Evolutionary conservation across 1,140 invertebrate species (phyloP).

Genomic region (Drosophila repleta): DNA sequence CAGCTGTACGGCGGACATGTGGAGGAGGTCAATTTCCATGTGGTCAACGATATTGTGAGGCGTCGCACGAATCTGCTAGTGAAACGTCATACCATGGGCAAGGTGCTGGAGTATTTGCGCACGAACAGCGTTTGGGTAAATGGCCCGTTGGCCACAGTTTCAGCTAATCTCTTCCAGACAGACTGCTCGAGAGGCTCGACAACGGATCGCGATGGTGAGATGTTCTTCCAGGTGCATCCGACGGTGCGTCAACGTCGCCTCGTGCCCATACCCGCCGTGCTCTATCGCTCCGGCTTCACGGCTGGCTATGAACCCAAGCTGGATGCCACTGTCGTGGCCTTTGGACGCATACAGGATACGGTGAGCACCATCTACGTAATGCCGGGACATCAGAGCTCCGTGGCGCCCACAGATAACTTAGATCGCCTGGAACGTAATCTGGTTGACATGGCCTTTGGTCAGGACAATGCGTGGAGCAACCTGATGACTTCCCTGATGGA

Average conservation of each 20-base stretch:
- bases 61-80: slow-evolving; percentile 91
- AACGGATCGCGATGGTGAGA: slow-evolving; percentile 90
- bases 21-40: slow-evolving; percentile 92
- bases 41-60: slow-evolving; percentile 90
- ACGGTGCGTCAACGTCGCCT: slow-evolving; percentile 90
- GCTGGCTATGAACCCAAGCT: slow-evolving; percentile 92
- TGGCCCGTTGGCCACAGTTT: slow-evolving; percentile 90
- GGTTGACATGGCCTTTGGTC: slow-evolving; percentile 87
- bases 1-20: slow-evolving; percentile 94
- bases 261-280: slow-evolving; percentile 91
- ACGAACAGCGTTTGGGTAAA: slow-evolving; percentile 88
- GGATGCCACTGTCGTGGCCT: slow-evolving; percentile 91
- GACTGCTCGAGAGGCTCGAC: slow-evolving; percentile 89
- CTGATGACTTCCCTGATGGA: slow-evolving; percentile 89
- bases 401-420: slow-evolving; percentile 90
- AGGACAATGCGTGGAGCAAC: slow-evolving; percentile 89
- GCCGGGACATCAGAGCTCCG: slow-evolving; percentile 90
- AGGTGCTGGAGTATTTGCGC: slow-evolving; percentile 90
- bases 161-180: slow-evolving; percentile 92
- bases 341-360: slow-evolving; percentile 88
- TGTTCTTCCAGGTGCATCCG: slow-evolving; percentile 92
- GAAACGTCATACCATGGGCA: slow-evolving; percentile 90
- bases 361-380: slow-evolving; percentile 91
- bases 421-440: slow-evolving; percentile 89
- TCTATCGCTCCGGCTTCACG: slow-evolving; percentile 90